Evolutionary conservation across 2,888 invertebrate species (phyloP), one percentile per base, ranked within the genome.

Genomic region (Hydriomena furcata): DNA sequence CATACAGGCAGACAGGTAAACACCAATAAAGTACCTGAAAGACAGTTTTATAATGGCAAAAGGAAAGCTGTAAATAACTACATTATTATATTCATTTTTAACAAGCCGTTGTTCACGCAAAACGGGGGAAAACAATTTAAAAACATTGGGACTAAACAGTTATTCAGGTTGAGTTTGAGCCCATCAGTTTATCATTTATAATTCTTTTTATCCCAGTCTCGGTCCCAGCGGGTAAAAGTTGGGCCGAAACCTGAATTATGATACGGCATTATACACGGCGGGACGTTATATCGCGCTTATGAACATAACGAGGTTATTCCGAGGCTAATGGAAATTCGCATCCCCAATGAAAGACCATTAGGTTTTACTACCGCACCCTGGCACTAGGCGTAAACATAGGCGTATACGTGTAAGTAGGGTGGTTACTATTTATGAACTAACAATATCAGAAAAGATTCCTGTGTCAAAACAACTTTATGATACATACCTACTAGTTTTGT

Each of bases 321-420:
- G 52, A 55, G 63, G 60, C 56, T 65, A 68, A 67, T 68, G 61
- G 61, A 60, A 60, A 68, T 61, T 49, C 63, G 52, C 57, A 55
- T 53, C 60, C 56, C 52, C 27, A 38, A 47, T 43, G 53, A 47
- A 55, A 55, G 54, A 48, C 62, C 61, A 55, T 71, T 66, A 70
- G 53, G 61, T 66, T 68, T 71, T 68, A 71, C 58, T 63, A 44
- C 65, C 54, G 40, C 35, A 44, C 50, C 49, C 54, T 37, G 52
- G 47, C 56, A 49, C 56, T 53, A 58, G 52, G 54, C 60, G 62
- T 64, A 68, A 62, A 56, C 38, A 52, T 38, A 45, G 32, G 8
- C 24, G 21, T 20, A 21, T 45, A 10, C 20, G 2, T 17, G 4
- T 11, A 32, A 42, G 17, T 42, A 34, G 10, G 42, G 42, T 32